phyloP scores from a whole-genome alignment of 64 coral and sea anemone genomes.

The Montipora foliosa region DNA sequence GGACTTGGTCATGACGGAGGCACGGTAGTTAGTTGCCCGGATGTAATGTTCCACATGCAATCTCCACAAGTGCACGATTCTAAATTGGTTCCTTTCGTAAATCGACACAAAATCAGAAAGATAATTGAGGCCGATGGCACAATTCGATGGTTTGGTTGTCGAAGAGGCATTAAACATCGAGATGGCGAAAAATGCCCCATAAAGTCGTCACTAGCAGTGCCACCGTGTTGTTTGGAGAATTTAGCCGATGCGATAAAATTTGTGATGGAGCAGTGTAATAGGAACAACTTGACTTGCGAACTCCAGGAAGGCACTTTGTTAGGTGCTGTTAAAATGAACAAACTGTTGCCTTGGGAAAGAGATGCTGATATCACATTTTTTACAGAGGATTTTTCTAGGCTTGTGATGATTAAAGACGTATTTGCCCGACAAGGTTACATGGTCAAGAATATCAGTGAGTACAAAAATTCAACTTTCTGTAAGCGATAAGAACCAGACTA shows the following conservation, averaged over 20 bases:
- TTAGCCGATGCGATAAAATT: conserved; percentile 89
- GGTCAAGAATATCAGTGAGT: conserved; percentile 75
- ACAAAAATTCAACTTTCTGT: background rate
- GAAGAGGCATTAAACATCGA: conserved; percentile 79
- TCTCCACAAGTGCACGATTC: conserved; percentile 34
- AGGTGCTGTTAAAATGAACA: conserved; percentile 95
- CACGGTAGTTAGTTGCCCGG: conserved; percentile 88
- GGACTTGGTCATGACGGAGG: conserved; percentile 33
- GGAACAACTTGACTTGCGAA: conserved; percentile 76
- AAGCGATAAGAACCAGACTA: too few relatives aligned
- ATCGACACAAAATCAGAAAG: conserved; percentile 82
- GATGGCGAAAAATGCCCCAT: conserved; percentile 58
- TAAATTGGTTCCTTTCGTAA: conserved; percentile 71
- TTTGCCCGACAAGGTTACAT: conserved; percentile 72
- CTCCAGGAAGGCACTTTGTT: conserved; percentile 92
- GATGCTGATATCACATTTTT: conserved; percentile 97
- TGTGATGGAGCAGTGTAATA: conserved; percentile 84
- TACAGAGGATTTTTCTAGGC: conserved; percentile 74
- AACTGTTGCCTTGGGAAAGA: conserved; percentile 97
- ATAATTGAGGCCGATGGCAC: conserved; percentile 81
- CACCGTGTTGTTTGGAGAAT: conserved; percentile 96
- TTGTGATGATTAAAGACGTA: conserved; percentile 49
- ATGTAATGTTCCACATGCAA: conserved; percentile 86
- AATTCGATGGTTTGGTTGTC: conserved; percentile 91
- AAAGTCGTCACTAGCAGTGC: conserved; percentile 69